Percentiles rank a stretch among this genome's conserved stretches.
phyloP scores from a whole-genome alignment of 1,140 invertebrate genomes.

The Chrysoperla carnea region DNA sequence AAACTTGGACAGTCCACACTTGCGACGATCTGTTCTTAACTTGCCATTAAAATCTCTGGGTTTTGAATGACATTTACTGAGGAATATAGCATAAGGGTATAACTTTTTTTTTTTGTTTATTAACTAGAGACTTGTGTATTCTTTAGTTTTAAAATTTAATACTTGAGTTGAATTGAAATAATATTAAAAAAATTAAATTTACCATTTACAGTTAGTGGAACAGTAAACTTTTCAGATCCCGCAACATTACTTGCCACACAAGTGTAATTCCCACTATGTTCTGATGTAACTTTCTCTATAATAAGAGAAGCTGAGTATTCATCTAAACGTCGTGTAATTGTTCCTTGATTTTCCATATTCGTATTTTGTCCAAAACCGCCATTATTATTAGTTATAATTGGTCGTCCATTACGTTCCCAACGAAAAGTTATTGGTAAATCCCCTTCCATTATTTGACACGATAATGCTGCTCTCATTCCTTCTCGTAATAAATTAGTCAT shows the following conservation, averaged over 20 bases:
- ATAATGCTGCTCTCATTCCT: conserved; percentile 81
- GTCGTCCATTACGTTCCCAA: conserved; percentile 66
- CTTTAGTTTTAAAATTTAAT: too few species aligned
- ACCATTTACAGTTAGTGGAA: conserved; percentile 70
- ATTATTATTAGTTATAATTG: conserved; percentile 23
- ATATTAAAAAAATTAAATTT: too few species aligned
- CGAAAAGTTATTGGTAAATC: conserved; percentile 81
- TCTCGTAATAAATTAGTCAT: conserved; percentile 64
- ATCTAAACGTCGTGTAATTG: conserved; percentile 48
- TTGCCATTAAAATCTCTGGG: too few species aligned
- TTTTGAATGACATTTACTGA: too few species aligned
- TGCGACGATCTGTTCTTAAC: too few species aligned
- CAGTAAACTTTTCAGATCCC: conserved; percentile 52
- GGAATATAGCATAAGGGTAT: too few species aligned
- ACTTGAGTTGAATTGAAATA: too few species aligned
- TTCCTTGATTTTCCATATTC: conserved; percentile 27
- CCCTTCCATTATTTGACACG: conserved; percentile 86
- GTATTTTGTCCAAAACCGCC: conserved; percentile 22
- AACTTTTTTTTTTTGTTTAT: too few species aligned
- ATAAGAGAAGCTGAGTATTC: conserved; percentile 78
- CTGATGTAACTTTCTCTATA: conserved; percentile 68
- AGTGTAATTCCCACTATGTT: conserved; percentile 76
- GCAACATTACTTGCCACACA: conserved; percentile 74
- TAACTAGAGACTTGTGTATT: too few species aligned
- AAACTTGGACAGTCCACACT: too few species aligned